Base-by-base conservation (phyloP, 2,113 vertebrate genomes). In the Haemorhous mexicanus region DNA sequence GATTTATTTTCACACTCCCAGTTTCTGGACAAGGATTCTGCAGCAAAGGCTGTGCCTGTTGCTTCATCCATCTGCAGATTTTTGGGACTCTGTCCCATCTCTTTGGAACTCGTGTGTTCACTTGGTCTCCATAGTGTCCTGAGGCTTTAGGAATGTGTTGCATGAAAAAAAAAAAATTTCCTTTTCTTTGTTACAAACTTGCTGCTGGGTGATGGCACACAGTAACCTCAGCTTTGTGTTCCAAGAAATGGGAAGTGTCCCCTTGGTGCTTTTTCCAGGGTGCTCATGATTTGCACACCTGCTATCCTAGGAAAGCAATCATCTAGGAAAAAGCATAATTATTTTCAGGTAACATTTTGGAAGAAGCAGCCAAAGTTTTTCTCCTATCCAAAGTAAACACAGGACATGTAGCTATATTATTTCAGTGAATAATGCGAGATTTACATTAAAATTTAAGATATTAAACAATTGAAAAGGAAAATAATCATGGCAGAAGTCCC, bases 101-200 rank as follows among this genome's bases (percentile, higher is more conserved):
- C 62, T 50, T 46, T 10, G 11, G 41, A 50, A 6, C 61, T 15
- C 2, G 0, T 66, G 67, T 61, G 14, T 90, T 76, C 56, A 3
- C 63, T 63, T 39, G 64, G 95, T 94, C 61, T 90, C 94, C 82
- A 53, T 82, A 67, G 95, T 50, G 37, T 50, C 85, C 75, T 33
- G 67, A 69, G 70, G 47, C 78, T 78, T 67, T 10, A 70, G 78
- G 41, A 84, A 56, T 58, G 49, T 20, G 52, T 75, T 56, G 41
- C 39, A 50, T 81, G 64, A 16, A 20, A 79, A 58, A 62, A 58
- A 62, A 79, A 52, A 18, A 3, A 41, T 1, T 22, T 55, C 43
- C 14, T 58, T 59, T 63, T 27, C 16, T 84, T 81, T 68, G 61
- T 67, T 89, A 30, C 2, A 46, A 82, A 44, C 33, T 61, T 37